Base-by-base conservation (phyloP, 35 echinoderm and acorn worm genomes). In the Heliocidaris erythrogramma region DNA sequence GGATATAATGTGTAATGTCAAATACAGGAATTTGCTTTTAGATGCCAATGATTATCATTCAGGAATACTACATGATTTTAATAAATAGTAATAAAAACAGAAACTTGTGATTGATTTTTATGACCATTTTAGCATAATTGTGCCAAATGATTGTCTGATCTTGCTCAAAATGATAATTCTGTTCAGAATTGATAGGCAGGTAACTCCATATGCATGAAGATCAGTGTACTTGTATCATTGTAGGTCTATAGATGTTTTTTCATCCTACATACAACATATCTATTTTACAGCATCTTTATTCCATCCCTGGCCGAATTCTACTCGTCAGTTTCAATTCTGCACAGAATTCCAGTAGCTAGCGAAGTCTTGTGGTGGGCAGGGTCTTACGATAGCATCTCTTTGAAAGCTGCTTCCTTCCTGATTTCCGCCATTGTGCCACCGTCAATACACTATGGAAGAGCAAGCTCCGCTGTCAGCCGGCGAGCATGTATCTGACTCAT, bases 361-460 rank as follows among this genome's bases (percentile, higher is more conserved):
- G 65, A 78, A 78, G 21, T 78, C 65, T 78, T 24, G 65, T 78
- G 65, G 65, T 78, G 65, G 65, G 65, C 65, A 78, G 21, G 65
- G 65, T 78, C 65, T 78, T 78, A 78, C 27, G 65, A 78, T 78
- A 78, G 65, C 65, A 78, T 78, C 65, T 78, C 21, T 78, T 78
- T 21, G 65, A 78, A 78, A 24, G 65, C 65, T 78, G 27, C 65
- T 78, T 78, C 65, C 65, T 78, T 78, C 65, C 65, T 78, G 65
- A 78, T 78, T 27, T 78, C 65, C 65, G 65, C 65, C 65, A 78
- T 78, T 78, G 65, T 78, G 65, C 65, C 65, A 78, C 65, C 65
- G 65, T 78, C 65, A 78, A 78, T 78, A 78, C 65, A 7, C 65
- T 27, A 78, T 7, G 27, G 27, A 78, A 7, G 27, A 78, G 65